phyloP scores from a whole-genome alignment of 2,113 vertebrate species.

The Corydoras sp. region DNA sequence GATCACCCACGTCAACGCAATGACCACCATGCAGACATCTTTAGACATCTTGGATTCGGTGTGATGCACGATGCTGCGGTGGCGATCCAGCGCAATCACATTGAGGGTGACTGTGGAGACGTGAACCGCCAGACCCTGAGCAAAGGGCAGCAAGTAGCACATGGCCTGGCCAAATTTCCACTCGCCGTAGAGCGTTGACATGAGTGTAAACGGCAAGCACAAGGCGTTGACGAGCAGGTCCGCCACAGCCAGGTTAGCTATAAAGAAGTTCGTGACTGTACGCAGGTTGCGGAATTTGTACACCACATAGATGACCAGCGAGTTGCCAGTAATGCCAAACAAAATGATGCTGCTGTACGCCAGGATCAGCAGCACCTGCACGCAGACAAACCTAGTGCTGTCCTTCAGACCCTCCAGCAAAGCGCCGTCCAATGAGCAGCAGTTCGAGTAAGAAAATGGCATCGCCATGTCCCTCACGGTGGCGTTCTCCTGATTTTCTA shows the following conservation, averaged over 20 bases:
- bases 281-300: constrained; percentile 88
- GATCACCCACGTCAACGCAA: constrained; percentile 81
- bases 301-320: constrained; percentile 87
- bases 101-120: constrained; percentile 91
- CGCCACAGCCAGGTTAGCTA: constrained; percentile 84
- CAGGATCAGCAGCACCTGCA: constrained; percentile 84
- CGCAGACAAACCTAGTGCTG: constrained; percentile 81
- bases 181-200: constrained; percentile 83
- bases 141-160: constrained; percentile 86
- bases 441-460: constrained; percentile 12
- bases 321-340: constrained; percentile 88
- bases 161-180: constrained; percentile 87
- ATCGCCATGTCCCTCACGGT: constrained; percentile 3
- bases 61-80: constrained; percentile 90
- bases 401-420: constrained; percentile 71
- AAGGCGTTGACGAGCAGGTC: constrained; percentile 88
- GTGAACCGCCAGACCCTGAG: constrained; percentile 87
- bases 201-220: constrained; percentile 90
- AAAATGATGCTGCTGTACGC: constrained; percentile 92
- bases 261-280: constrained; percentile 95
- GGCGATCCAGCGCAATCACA: constrained; percentile 87
- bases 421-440: constrained; percentile 10
- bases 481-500: constrained; percentile 23
- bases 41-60: constrained; percentile 90
- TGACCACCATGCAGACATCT: constrained; percentile 80